Base-by-base conservation (phyloP, 2,797 vertebrate species). In the Xiphorhynchus erythropygius region DNA sequence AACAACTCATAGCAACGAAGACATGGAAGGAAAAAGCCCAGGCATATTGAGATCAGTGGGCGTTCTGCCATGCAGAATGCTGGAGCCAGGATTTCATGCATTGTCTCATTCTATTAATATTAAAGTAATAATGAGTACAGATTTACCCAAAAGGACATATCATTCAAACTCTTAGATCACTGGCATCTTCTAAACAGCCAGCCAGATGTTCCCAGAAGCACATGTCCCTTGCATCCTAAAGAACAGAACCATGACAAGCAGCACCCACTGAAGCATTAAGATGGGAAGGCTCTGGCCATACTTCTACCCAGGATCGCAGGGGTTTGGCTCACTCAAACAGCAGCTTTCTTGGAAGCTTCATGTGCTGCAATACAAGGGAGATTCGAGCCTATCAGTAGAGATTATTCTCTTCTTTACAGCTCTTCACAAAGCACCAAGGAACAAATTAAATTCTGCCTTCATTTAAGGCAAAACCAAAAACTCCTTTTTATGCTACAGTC, bases 1-100 rank as follows among this genome's bases (percentile, higher is more conserved):
- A 94, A 80, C 30, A 84, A 89, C 62, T 84, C 79, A 88, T 18
- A 89, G 83, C 70, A 91, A 96, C 55, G 23, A 90, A 76, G 77
- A 82, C 35, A 77, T 14, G 79, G 59, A 95, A 93, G 83, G 56
- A 68, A 84, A 90, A 89, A 90, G 49, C 80, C 30, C n/a, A 84
- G 35, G 85, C 91, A 76, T 25, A 84, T 18, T 84, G 81, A 87
- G 84, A 70, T 75, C 85, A 89, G 74, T 25, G 68, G 83, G 91
- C 93, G 63, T 49, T 68, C 78, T 75, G 94, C 93, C 91, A 96
- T 85, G n/a, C 56, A 64, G 52, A 52, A 47, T 35, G 56, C 87
- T 33, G 49, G 30, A 94, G 95, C 95, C 93, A 96, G 83, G 64
- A 95, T 95, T 94, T 96, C 91, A 94, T 64, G 88, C 90, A 65